Conservation (phyloP, 2,113 vertebrate genomes). For the Chloropsis cyanopogon region DNA sequence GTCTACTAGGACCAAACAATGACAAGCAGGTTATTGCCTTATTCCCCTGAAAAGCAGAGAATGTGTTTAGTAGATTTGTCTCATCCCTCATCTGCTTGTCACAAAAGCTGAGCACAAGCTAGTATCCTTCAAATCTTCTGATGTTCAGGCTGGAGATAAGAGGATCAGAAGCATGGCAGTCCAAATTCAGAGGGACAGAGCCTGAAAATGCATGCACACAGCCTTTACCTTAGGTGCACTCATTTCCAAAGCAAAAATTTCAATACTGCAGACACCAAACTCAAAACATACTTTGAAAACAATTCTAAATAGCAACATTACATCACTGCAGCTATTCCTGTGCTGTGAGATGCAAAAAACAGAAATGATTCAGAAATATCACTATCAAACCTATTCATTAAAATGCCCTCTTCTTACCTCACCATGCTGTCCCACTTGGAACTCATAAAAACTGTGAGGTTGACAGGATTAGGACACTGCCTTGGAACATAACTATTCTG, state of each 20-base stretch:
- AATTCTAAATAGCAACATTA: slow-evolving; percentile 42
- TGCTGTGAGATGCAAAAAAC: background rate
- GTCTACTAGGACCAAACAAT: background rate
- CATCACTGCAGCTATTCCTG: slow-evolving; percentile 45
- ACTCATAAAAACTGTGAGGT: background rate
- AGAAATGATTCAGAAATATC: background rate
- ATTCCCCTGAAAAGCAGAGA: background rate
- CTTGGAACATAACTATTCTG: background rate
- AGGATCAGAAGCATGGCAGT: background rate
- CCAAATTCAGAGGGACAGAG: background rate
- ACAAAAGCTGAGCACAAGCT: background rate
- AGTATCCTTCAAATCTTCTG: background rate
- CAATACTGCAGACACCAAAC: background rate
- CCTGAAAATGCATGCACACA: background rate
- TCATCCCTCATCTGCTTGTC: background rate
- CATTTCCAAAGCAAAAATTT: background rate
- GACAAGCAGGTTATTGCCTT: background rate
- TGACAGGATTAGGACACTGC: slow-evolving; percentile 39
- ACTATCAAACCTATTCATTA: slow-evolving; percentile 1
- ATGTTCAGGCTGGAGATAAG: background rate
- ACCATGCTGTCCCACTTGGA: background rate
- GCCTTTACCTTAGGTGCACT: slow-evolving; percentile 37
- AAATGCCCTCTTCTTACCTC: background rate
- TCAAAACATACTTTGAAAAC: slow-evolving; percentile 31
- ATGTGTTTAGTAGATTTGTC: background rate